These are phyloP conservation scores for Sisyra terminalis DNA, from an alignment of 2,888 invertebrate species.

Conservation along the genomic window DNA sequence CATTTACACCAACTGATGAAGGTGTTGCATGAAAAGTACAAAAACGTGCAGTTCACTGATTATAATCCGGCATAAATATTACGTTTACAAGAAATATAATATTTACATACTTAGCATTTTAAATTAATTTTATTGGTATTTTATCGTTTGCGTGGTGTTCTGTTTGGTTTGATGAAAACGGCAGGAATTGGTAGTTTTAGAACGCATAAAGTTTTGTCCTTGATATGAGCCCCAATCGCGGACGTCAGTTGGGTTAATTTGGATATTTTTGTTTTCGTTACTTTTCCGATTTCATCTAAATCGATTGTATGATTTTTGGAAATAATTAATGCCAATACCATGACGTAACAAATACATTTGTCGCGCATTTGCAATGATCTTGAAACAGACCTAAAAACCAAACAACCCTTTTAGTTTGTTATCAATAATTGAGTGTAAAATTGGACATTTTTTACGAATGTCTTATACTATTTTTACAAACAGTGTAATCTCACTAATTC, in stretches of 20 bases:
- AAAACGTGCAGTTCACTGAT: constrained; percentile 25
- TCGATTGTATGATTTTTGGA: constrained; percentile 12
- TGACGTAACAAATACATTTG: constrained; percentile 21
- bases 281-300: background rate
- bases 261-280: background rate
- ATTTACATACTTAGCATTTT: too few relatives aligned
- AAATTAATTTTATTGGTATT: too few relatives aligned
- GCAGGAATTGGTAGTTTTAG: too few relatives aligned
- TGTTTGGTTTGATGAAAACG: too few relatives aligned
- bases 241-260: background rate
- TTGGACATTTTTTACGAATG: too few relatives aligned
- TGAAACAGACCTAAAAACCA: constrained; percentile 16
- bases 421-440: too few relatives aligned
- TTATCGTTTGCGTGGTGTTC: too few relatives aligned
- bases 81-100: too few relatives aligned
- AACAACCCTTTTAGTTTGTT: background rate
- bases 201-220: too few relatives aligned
- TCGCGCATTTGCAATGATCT: constrained; percentile 23
- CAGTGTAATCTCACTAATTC: too few relatives aligned
- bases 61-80: too few relatives aligned
- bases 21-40: constrained; percentile 36
- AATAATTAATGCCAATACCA: constrained; percentile 21
- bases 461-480: too few relatives aligned
- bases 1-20: constrained; percentile 50
- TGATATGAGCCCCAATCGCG: background rate